Base-by-base conservation (phyloP, 2,113 vertebrate genomes). In the Pelobates fuscus region DNA sequence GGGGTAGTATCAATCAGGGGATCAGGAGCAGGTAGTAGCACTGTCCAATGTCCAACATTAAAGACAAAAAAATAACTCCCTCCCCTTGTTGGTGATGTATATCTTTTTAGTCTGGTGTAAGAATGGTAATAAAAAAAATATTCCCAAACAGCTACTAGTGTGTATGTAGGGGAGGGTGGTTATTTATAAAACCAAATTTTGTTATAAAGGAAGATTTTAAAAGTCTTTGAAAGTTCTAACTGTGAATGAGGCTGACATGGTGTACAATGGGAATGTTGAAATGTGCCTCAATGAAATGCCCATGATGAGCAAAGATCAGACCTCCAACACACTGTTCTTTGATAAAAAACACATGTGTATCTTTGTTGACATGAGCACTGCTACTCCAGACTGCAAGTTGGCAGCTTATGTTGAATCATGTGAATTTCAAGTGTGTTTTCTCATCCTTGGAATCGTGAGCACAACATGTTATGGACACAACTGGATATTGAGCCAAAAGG, bases 381-480 rank as follows among this genome's bases (percentile, higher is more conserved):
- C 55, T 46, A 30, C 54, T 76, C 64, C 43, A 57, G 73, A 75
- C 65, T 76, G 37, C 37, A 76, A 25, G 55, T 76, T 76, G 73
- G 73, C 73, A 68, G 64, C 57, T 10, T 15, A 61, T 12, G 23
- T 37, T 44, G 64, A 24, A 76, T 76, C 73, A 76, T 76, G 73
- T 76, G 73, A 76, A 54, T n/a, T 41, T 68, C 20, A 67, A 76
- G 67, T 68, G 41, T 76, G 26, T 61, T 76, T 67, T 76, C 43
- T 54, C 41, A n/a, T 67, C 64, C 73, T 68, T 76, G 73, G 73
- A 68, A 68, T 67, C 73, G 43, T 68, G 29, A 68, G 27, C 73
- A 76, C 65, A 76, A 76, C 64, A 75, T 75, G 72, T 75, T 75
- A 76, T 76, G 73, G 73, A 76, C 62, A 76, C 41, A 59, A 24